These are phyloP conservation scores for Dynastes grantii DNA, from an alignment of 2,888 invertebrate species.

Conservation along the genomic window DNA sequence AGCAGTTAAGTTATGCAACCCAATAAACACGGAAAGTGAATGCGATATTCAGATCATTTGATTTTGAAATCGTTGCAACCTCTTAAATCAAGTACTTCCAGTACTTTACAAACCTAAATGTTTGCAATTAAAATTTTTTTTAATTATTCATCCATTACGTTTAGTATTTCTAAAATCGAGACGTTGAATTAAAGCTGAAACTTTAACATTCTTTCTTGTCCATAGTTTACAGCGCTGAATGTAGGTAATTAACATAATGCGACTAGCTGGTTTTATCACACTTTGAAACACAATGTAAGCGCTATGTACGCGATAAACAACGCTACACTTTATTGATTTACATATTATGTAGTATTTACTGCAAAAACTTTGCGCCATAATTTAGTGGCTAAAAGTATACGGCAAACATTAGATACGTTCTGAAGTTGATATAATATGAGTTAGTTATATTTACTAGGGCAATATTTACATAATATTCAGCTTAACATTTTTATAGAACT, in stretches of 20 bases:
- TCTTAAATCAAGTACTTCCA: too few relatives aligned
- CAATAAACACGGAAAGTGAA: too few relatives aligned
- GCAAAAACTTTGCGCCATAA: background rate
- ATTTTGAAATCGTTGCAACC: too few relatives aligned
- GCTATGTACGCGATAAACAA: background rate
- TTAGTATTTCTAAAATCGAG: too few relatives aligned
- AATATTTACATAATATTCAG: slow-evolving; percentile 20
- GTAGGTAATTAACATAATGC: background rate
- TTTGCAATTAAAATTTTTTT: too few relatives aligned
- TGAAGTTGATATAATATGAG: background rate
- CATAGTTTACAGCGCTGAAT: too few relatives aligned
- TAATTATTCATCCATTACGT: too few relatives aligned
- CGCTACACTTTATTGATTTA: background rate
- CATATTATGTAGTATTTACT: background rate
- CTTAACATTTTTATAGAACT: slow-evolving; percentile 5
- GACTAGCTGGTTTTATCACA: background rate
- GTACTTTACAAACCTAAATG: too few relatives aligned
- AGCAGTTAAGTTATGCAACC: too few relatives aligned
- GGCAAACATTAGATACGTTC: background rate
- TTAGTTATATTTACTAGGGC: slow-evolving; percentile 4
- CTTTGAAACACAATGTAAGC: slow-evolving; percentile 4
- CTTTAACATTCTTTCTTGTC: too few relatives aligned
- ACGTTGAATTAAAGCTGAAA: too few relatives aligned
- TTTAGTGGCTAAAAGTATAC: background rate
- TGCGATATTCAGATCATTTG: too few relatives aligned